Conservation (phyloP, 2,888 invertebrate genomes). For the Drosophila acutilabella region DNA sequence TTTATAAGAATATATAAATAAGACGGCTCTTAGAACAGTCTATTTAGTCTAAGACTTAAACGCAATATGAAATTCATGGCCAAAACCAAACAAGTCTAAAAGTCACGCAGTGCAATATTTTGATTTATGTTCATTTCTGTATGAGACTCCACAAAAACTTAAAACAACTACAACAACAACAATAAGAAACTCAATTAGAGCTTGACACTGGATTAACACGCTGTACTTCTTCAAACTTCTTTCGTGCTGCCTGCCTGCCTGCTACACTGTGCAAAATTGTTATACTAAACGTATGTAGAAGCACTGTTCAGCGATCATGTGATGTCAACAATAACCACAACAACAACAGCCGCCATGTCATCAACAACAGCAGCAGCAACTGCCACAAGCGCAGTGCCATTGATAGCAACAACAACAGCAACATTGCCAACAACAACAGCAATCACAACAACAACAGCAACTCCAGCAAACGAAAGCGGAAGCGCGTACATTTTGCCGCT, state of each 20-base stretch:
- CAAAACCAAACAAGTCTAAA: constrained; percentile 31
- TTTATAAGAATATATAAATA: too few species aligned
- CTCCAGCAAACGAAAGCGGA: constrained; percentile 68
- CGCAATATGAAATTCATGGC: constrained; percentile 72
- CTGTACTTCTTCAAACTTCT: constrained; percentile 81
- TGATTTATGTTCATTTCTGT: constrained; percentile 42
- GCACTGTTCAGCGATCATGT: constrained; percentile 50
- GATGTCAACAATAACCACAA: constrained; percentile 45
- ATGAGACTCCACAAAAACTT: constrained; percentile 26
- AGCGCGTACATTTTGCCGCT: constrained; percentile 78
- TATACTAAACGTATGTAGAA: constrained; percentile 39
- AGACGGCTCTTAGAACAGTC: too few species aligned
- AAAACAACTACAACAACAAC: constrained; percentile 20
- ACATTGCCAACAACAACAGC: constrained; percentile 17
- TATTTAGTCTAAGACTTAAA: constrained; percentile 24
- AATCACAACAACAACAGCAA: constrained; percentile 31
- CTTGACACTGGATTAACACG: constrained; percentile 81
- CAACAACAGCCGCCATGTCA: constrained; percentile 17
- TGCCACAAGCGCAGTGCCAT: constrained; percentile 42
- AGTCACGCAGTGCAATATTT: constrained; percentile 37
- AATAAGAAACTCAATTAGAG: constrained; percentile 39
- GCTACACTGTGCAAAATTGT: constrained; percentile 40
- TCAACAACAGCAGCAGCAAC: constrained; percentile 29
- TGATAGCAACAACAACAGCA: constrained; percentile 30
- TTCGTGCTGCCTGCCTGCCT: constrained; percentile 79